A percentile compares a stretch with the other conserved stretches of the same genome.
These are phyloP conservation scores for Agonopterix arenella DNA, from an alignment of 2,888 invertebrate genomes.

Conservation along the genomic window DNA sequence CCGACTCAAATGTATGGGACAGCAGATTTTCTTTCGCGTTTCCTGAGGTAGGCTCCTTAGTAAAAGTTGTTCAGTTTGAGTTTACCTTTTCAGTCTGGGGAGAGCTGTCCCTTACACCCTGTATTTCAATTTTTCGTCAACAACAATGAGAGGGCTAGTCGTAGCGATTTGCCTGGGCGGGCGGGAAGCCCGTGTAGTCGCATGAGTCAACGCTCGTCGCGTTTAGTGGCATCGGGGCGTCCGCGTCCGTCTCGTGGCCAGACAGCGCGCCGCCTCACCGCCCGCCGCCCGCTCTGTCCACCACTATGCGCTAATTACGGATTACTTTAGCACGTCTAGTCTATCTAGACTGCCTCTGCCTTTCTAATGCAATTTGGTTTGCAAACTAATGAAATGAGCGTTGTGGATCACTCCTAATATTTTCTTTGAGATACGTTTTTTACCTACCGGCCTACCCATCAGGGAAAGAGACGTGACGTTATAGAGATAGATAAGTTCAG, in stretches of 20 bases:
- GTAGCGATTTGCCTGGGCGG: neutral
- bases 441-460: neutral
- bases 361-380: neutral
- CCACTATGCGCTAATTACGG: conserved; percentile 7
- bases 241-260: conserved; percentile 26
- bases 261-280: conserved; percentile 34
- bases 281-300: conserved; percentile 13
- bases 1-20: too few species aligned
- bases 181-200: neutral
- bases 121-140: too few species aligned
- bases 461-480: neutral
- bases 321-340: conserved; percentile 2
- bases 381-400: too few species aligned
- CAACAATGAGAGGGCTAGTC: too few species aligned
- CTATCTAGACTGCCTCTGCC: neutral
- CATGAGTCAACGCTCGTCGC: conserved; percentile 17
- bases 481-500: too few species aligned
- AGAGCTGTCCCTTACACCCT: too few species aligned
- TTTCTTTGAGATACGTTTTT: neutral
- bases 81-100: too few species aligned
- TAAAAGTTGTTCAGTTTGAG: too few species aligned
- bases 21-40: too few species aligned
- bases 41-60: too few species aligned
- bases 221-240: conserved; percentile 22
- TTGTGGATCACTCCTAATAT: neutral